A percentile compares a stretch with the other conserved stretches of the same genome.
Evolutionary conservation across 1,140 invertebrate genomes (phyloP).

Genomic region (Oscheius sp.): DNA sequence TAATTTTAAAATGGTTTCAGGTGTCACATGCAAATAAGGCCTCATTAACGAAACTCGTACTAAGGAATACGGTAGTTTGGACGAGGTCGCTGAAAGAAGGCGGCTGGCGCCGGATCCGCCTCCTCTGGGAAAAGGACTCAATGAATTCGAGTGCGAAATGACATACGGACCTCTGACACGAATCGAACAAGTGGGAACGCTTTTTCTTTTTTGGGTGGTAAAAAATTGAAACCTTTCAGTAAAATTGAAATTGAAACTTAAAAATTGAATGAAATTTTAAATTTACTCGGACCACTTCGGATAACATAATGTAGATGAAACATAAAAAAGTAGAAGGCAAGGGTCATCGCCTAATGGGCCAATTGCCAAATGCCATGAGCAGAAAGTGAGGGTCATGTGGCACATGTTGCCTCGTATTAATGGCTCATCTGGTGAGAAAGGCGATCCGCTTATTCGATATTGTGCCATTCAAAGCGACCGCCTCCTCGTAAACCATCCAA

Average conservation of each 20-base stretch:
- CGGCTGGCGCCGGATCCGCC: background rate
- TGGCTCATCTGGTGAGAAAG: background rate
- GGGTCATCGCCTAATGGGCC: too few relatives aligned
- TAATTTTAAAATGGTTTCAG: too few relatives aligned
- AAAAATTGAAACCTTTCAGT: background rate
- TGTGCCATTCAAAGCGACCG: background rate
- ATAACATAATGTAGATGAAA: too few relatives aligned
- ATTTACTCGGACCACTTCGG: too few relatives aligned
- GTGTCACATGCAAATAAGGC: too few relatives aligned
- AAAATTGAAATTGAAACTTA: too few relatives aligned
- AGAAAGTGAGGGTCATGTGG: too few relatives aligned
- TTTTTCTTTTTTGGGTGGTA: background rate
- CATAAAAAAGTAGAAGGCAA: background rate
- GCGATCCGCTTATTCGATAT: slow-evolving; percentile 9
- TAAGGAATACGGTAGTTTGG: too few relatives aligned
- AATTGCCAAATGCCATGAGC: too few relatives aligned
- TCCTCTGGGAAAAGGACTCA: background rate
- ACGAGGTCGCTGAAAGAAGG: too few relatives aligned
- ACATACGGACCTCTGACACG: slow-evolving; percentile 3
- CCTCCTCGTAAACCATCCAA: slow-evolving; percentile 3
- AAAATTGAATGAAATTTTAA: too few relatives aligned
- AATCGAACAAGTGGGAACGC: background rate
- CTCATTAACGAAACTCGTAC: too few relatives aligned
- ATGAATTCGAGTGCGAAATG: slow-evolving; percentile 2
- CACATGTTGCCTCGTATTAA: background rate